phyloP scores from a whole-genome alignment of 2,797 vertebrate genomes.

The Natrix natrix region DNA sequence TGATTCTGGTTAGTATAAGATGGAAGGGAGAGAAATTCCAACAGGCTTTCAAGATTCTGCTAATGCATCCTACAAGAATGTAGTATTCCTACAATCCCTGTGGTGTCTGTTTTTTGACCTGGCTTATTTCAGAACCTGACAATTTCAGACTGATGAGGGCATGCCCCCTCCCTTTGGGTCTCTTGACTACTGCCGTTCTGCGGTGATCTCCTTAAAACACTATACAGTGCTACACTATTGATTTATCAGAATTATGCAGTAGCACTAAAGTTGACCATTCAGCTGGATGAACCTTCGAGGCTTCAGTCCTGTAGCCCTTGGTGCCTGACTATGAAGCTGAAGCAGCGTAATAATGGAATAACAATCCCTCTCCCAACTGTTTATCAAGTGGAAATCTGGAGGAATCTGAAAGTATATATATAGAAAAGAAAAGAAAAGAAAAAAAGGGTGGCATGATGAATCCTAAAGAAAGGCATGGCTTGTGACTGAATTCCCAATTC shows the following conservation, averaged over 20 bases:
- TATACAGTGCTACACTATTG: not conserved
- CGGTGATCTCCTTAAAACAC: not conserved
- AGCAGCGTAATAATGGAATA: not conserved
- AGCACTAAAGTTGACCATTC: not conserved
- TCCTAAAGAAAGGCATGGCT: not conserved
- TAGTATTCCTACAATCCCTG: not conserved
- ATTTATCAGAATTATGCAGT: not conserved
- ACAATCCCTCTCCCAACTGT: not conserved
- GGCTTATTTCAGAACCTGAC: not conserved
- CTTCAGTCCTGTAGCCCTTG: not conserved
- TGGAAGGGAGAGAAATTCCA: not conserved
- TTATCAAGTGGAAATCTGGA: not conserved
- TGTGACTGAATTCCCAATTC: not conserved
- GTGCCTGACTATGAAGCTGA: not conserved
- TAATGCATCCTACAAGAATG: not conserved
- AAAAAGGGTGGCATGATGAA: rapidly evolving
- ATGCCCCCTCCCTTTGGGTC: not conserved
- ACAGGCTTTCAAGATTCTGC: not conserved
- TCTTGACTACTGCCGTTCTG: not conserved
- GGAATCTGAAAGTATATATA: not conserved
- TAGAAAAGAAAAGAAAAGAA: not conserved
- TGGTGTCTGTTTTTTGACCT: not conserved
- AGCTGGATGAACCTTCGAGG: not conserved
- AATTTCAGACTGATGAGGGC: not conserved
- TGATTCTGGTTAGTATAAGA: not conserved